Evolutionary conservation across 2,113 vertebrate species (phyloP), one percentile per base, ranked within the genome.

Genomic region (Tapirus terrestris): DNA sequence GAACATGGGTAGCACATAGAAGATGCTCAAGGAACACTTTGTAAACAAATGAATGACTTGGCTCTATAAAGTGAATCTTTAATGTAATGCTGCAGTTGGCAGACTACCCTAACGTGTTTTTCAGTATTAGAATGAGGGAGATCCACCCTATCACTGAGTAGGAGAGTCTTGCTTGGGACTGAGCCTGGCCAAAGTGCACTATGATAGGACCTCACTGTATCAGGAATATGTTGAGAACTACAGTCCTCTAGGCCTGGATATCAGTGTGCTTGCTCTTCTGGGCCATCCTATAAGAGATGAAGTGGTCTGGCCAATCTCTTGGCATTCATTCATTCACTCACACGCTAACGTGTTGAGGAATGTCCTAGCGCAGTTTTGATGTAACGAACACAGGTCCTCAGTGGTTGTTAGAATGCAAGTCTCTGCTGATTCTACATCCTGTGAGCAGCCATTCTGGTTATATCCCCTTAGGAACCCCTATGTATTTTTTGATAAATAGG

Each of bases 381-480:
- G 72, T 68, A 61, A 27, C 48, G 45, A 85, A 61, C 18, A 13
- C 13, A 51, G 33, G 75, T 36, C 8, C n/a, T 45, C 39, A 56
- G 61, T 43, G 45, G n/a, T n/a, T 33, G 17, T 67, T n/a, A 39
- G 63, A 73, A 25, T 11, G n/a, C 73, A 51, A 60, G 43, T 45
- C 25, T 27, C 73, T 79, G 51, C 25, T 68, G 48, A 45, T 68
- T 86, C 56, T 73, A 3, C 6, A 75, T 31, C 11, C 20, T 18
- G 27, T 39, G 48, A 80, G 36, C 63, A n/a, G 18, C 43, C 13
- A 0, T 80, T 84, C 65, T 87, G 25, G n/a, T 61, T 43, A 21
- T 39, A 36, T 33, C 2, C 20, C 31, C 27, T n/a, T n/a, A 60
- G 17, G 61, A 6, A 31, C 13, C 5, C 14, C 6, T 6, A 0